Conservation (phyloP, 1,140 invertebrate species). For the Gryon sp. region DNA sequence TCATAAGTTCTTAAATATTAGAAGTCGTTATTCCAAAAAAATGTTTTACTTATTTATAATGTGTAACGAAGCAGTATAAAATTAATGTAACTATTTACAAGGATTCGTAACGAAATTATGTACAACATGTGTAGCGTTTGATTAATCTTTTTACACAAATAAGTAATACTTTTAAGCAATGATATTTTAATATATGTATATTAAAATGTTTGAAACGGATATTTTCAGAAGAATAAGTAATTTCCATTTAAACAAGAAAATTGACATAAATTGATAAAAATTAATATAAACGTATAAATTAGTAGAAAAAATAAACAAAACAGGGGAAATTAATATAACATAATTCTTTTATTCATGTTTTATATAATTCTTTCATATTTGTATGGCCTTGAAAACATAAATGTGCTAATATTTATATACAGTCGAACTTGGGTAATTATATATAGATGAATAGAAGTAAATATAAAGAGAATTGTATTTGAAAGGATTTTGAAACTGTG, state of each 20-base stretch:
- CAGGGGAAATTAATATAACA: no score
- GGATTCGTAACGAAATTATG: conserved; percentile 17
- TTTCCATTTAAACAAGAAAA: background rate
- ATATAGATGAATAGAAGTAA: conserved; percentile 1
- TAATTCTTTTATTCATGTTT: no score
- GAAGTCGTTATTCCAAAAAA: conserved; percentile 33
- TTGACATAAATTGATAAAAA: no score
- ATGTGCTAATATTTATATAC: conserved; percentile 25
- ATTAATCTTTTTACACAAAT: conserved; percentile 17
- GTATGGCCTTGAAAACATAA: conserved; percentile 21
- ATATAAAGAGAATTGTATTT: conserved; percentile 17
- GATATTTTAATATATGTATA: conserved; percentile 19
- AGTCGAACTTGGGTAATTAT: no score
- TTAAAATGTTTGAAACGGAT: conserved; percentile 32
- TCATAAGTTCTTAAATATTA: conserved; percentile 29
- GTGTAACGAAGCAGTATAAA: conserved; percentile 26
- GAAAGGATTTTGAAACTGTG: conserved; percentile 7
- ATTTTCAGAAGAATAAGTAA: conserved; percentile 17
- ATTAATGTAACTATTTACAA: background rate
- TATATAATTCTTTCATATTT: conserved; percentile 3
- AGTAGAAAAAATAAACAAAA: no score
- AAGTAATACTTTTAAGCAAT: conserved; percentile 15
- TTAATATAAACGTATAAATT: no score
- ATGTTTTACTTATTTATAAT: conserved; percentile 6
- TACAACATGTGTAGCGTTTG: conserved; percentile 19